Conservation (phyloP, 2,797 vertebrate genomes). For the Pangasius krempfi region DNA sequence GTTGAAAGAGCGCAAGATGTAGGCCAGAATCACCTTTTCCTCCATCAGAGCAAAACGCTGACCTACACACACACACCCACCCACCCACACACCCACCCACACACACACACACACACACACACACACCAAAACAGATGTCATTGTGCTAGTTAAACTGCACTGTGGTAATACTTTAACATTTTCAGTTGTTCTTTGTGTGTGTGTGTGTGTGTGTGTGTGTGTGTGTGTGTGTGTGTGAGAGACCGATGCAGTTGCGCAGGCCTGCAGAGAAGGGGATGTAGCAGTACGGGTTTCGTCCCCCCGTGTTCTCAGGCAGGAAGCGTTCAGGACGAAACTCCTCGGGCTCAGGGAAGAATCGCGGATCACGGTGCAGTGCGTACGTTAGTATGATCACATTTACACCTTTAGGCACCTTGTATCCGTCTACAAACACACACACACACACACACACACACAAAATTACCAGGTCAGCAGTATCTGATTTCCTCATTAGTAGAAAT, state of each 20-base stretch:
- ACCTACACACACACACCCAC: constrained; percentile 71
- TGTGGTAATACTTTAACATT: background rate
- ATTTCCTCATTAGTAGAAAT: background rate
- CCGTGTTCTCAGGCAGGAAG: constrained; percentile 83
- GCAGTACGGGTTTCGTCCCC: constrained; percentile 82
- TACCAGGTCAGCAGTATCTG: background rate
- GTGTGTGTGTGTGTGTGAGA: constrained; percentile 48
- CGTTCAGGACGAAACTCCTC: constrained; percentile 89
- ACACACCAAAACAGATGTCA: background rate
- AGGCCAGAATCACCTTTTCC: constrained; percentile 87
- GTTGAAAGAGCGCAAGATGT: constrained; percentile 81
- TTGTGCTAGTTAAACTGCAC: background rate
- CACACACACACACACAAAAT: background rate
- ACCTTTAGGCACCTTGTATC: constrained; percentile 81
- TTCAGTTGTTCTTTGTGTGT: background rate
- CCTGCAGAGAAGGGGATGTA: constrained; percentile 95
- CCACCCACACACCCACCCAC: background rate
- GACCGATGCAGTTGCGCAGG: constrained; percentile 94
- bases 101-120: constrained; percentile 1
- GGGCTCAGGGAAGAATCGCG: constrained; percentile 83
- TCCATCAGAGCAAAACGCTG: constrained; percentile 93
- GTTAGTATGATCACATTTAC: constrained; percentile 76
- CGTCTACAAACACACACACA: constrained; percentile 69
- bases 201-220: constrained; percentile 5
- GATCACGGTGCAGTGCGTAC: constrained; percentile 87